These are phyloP conservation scores for Aix galericulata DNA, from an alignment of 2,113 vertebrate species.

Conservation along the genomic window DNA sequence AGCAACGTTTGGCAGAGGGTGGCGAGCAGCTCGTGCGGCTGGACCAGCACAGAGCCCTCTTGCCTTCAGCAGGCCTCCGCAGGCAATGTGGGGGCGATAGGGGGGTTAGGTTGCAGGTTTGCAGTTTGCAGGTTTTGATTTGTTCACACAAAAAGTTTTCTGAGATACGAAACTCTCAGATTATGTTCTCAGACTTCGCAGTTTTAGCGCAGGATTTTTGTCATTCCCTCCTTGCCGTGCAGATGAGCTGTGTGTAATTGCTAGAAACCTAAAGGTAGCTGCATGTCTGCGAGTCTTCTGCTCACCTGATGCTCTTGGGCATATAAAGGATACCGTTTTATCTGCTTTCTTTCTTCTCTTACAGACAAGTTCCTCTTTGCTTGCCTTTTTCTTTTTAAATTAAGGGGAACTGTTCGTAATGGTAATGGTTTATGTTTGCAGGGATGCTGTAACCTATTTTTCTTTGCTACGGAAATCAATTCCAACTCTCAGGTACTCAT, in stretches of 20 bases:
- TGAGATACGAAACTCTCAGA: not conserved
- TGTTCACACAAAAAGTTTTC: not conserved
- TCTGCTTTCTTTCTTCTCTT: not conserved
- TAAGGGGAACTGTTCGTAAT: not conserved
- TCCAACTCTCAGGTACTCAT: not conserved
- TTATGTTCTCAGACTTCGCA: not conserved
- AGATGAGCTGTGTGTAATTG: not conserved
- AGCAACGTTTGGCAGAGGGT: not conserved
- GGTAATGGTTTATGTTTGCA: constrained; percentile 3
- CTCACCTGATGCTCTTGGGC: not conserved
- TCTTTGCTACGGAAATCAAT: not conserved
- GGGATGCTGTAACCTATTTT: not conserved
- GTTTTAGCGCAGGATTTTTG: not conserved
- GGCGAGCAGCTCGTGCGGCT: not conserved
- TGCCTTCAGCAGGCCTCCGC: not conserved
- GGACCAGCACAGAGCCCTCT: not conserved
- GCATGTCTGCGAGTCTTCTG: not conserved
- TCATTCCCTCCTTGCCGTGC: not conserved
- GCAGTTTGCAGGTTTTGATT: not conserved
- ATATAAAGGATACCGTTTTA: not conserved
- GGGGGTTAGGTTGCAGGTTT: not conserved
- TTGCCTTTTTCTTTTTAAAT: not conserved
- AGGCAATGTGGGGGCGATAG: too few species aligned
- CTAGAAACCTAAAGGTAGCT: not conserved
- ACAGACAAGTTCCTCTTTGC: not conserved